phyloP scores from a whole-genome alignment of 2,888 invertebrate species.

The Acronicta aceris region DNA sequence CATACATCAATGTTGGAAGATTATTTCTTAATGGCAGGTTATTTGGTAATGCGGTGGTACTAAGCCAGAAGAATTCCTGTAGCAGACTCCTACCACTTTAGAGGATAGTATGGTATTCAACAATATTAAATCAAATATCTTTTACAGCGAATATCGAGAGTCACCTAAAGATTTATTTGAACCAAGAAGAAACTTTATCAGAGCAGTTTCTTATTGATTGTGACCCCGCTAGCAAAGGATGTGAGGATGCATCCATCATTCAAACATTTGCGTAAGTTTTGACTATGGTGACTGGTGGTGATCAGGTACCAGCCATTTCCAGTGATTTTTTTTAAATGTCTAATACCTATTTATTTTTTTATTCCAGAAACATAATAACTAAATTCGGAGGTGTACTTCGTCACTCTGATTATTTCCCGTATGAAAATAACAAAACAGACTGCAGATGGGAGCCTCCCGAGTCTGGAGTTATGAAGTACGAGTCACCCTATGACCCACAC shows the following conservation, averaged over 20 bases:
- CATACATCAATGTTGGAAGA: too few species aligned
- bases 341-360: not conserved
- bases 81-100: too few species aligned
- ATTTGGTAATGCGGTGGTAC: too few species aligned
- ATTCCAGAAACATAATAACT: slow-evolving; percentile 43
- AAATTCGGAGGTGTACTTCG: slow-evolving; percentile 63
- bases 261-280: slow-evolving; percentile 48
- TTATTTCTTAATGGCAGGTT: too few species aligned
- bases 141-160: slow-evolving; percentile 58
- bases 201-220: slow-evolving; percentile 64
- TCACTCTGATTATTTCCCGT: slow-evolving; percentile 50
- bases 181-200: slow-evolving; percentile 39
- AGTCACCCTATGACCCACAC: not conserved
- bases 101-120: too few species aligned
- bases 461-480: not conserved
- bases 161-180: slow-evolving; percentile 45
- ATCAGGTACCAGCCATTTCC: too few species aligned
- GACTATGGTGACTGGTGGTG: too few species aligned
- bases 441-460: slow-evolving; percentile 21
- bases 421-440: not conserved
- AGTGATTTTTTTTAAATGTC: too few species aligned
- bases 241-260: slow-evolving; percentile 26
- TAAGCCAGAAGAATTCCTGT: too few species aligned
- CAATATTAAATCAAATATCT: not conserved
- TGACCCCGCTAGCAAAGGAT: slow-evolving; percentile 33